A percentile compares a stretch with the other conserved stretches of the same genome.
phyloP scores from a whole-genome alignment of 2,113 vertebrate genomes.

The Blennius ocellaris region DNA sequence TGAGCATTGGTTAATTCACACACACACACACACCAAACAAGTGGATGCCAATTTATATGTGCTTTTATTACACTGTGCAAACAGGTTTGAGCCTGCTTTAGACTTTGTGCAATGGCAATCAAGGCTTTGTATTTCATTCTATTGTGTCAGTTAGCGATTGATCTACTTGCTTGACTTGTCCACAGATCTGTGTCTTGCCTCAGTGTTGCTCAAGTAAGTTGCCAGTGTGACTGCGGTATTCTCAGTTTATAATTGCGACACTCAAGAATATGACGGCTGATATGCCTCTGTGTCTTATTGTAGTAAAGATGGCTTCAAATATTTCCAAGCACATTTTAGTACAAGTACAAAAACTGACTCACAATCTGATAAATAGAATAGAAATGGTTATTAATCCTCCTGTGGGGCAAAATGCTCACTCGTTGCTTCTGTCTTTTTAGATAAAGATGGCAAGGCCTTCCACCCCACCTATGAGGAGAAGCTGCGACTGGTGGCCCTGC shows the following conservation, averaged over 20 bases:
- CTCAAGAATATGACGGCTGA: too few species aligned
- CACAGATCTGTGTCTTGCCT: background rate
- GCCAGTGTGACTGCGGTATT: background rate
- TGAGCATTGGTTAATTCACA: too few species aligned
- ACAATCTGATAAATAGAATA: conserved; percentile 2
- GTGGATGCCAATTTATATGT: too few species aligned
- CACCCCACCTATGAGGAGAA: conserved; percentile 98
- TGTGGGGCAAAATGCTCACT: background rate
- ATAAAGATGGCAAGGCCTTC: conserved; percentile 99
- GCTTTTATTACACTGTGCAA: conserved; percentile 31
- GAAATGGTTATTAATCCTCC: too few species aligned
- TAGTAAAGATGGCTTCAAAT: background rate
- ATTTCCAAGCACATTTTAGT: background rate
- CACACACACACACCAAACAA: too few species aligned
- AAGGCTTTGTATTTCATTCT: conserved; percentile 24
- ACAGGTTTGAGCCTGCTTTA: conserved; percentile 38
- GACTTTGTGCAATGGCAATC: conserved; percentile 10
- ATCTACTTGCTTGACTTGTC: conserved; percentile 9
- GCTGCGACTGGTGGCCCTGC: conserved; percentile 93
- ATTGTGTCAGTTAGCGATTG: conserved; percentile 24
- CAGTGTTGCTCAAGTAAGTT: background rate
- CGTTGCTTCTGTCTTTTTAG: conserved; percentile 69
- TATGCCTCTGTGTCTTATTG: too few species aligned
- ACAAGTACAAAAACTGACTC: background rate
- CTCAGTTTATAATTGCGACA: background rate